phyloP scores from a whole-genome alignment of 2,888 invertebrate genomes.

The Venustoraphidia nigricollis region DNA sequence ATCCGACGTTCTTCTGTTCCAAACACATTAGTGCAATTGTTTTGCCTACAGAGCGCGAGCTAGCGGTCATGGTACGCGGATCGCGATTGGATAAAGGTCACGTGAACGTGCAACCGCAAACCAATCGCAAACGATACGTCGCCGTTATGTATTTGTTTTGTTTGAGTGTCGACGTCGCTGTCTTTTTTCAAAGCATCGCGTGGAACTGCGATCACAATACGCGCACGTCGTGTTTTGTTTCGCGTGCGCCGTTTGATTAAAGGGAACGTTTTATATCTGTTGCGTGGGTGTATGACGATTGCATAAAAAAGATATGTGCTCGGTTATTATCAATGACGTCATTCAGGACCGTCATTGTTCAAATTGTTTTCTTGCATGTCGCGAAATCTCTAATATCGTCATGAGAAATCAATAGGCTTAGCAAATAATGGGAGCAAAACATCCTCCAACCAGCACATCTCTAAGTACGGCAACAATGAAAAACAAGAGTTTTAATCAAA shows the following conservation, averaged over 20 bases:
- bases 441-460: no score
- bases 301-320: constrained; percentile 8
- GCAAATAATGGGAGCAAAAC: no score
- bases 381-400: no score
- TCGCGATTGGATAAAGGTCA: constrained; percentile 26
- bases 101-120: constrained; percentile 20
- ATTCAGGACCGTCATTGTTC: constrained; percentile 15
- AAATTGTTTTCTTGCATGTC: constrained; percentile 13
- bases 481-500: no score
- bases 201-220: no score
- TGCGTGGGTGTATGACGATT: constrained; percentile 13
- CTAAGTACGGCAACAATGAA: no score
- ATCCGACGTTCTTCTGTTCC: neutral
- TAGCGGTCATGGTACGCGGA: constrained; percentile 14
- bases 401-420: no score
- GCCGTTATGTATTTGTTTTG: no score
- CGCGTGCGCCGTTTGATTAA: no score
- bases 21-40: neutral
- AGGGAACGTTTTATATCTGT: constrained; percentile 1
- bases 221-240: no score
- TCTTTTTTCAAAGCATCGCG: no score
- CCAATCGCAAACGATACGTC: constrained; percentile 21
- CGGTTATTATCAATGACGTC: constrained; percentile 18
- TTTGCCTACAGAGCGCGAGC: constrained; percentile 17
- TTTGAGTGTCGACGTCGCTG: no score